Base-by-base conservation (phyloP, 2,888 invertebrate genomes). In the Tenthredo mesomela region DNA sequence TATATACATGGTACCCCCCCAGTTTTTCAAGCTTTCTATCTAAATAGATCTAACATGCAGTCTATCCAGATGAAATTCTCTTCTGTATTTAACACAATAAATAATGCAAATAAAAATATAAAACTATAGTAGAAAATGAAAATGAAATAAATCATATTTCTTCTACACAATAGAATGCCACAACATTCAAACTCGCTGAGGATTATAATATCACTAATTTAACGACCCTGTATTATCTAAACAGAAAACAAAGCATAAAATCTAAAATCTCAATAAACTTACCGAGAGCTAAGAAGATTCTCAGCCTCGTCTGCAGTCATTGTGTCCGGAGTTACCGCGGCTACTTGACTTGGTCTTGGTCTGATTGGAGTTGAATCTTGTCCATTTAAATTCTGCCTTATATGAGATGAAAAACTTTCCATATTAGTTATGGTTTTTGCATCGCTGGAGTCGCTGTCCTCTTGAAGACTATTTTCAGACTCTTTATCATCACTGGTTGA, bases 261-360 rank as follows among this genome's bases (percentile, higher is more conserved):
- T 86, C 85, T 85, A 67, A 88, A 25, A 87, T 85, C 47, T 86
- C 85, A 78, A n/a, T n/a, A n/a, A 7, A 93, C 94, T 94, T 93
- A 97, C 97, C 97, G 97, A 90, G 96, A 96, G 93, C 97, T 98
- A 90, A 98, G 95, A 91, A 98, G 94, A 94, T 97, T 96, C 93
- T 98, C 97, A 18, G 97, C 98, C 93, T 98, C 98, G 91, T 97
- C 97, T 84, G 97, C 96, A 88, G 98, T 98, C 97, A 97, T 97
- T 92, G 95, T 92, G 93, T 95, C 94, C 92, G 95, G 88, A 93
- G 94, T 91, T 61, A 90, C 90, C 91, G 89, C 85, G 58, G 86
- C 86, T 71, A 87, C 84, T 86, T 89, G 90, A 85, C 82, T 85
- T 25, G 86, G 77, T 67, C 21, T 33, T 10, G 70, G 47, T 58